Percentiles rank a stretch among this genome's conserved stretches.
phyloP scores from a whole-genome alignment of 2,113 vertebrate genomes.

The Alligator sinensis region DNA sequence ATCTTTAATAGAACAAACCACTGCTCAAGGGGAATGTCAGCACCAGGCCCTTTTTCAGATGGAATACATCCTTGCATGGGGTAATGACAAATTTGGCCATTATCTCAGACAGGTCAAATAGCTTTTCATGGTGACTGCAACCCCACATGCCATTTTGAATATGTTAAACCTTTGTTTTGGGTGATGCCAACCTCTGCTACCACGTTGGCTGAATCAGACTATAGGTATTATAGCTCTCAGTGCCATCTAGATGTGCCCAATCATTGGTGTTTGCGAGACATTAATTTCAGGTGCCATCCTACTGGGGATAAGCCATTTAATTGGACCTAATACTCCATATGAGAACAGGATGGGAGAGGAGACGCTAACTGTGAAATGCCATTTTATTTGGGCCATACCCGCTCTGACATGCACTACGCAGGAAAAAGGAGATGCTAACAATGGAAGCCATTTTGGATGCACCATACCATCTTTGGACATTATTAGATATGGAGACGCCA shows the following conservation, averaged over 20 bases:
- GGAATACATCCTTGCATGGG: neutral
- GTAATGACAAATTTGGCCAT: neutral
- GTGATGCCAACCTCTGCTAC: neutral
- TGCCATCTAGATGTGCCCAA: neutral
- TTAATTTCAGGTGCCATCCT: neutral
- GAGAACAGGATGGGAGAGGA: too few relatives aligned
- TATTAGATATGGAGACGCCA: too few relatives aligned
- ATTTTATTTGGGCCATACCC: neutral
- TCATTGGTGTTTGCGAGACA: neutral
- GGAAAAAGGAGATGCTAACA: neutral
- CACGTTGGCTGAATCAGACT: neutral
- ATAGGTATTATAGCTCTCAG: neutral
- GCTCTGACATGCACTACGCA: neutral
- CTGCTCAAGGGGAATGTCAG: neutral
- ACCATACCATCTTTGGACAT: neutral
- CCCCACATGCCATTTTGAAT: neutral
- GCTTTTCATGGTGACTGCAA: neutral
- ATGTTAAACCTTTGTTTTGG: neutral
- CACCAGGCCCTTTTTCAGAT: neutral
- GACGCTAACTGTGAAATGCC: neutral
- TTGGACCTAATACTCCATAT: neutral
- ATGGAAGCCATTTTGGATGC: neutral
- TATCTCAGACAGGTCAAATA: neutral
- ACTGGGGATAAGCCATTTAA: neutral
- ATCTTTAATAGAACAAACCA: neutral